Base-by-base conservation (phyloP, 2,113 vertebrate species). In the Corapipo altera region DNA sequence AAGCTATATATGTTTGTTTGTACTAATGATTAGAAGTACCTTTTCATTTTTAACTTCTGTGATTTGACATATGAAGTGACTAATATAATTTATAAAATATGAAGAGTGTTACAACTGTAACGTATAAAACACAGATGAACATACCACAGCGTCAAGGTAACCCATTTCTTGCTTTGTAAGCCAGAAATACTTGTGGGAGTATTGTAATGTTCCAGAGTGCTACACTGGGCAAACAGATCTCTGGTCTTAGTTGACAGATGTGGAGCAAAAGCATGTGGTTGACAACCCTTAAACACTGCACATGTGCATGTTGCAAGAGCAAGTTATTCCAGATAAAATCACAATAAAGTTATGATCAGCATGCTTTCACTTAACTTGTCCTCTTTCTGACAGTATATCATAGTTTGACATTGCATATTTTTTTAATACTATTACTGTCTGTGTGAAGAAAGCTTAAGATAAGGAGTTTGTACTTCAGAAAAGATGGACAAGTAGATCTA, bases 41-140 rank as follows among this genome's bases (percentile, higher is more conserved):
- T 75, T 93, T 90, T 88, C 10, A 35, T 90, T 92, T 88, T 73
- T 14, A 77, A 92, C 83, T 77, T 73, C n/a, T 92, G 8, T 80
- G 17, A 70, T 83, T 71, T 91, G 32, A 57, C 41, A 58, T 73
- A 32, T 88, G 67, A 92, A 54, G 39, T 81, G 66, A 11, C 2
- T 76, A 57, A 72, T 66, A 26, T 46, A 43, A 70, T 74, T 70
- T 73, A 74, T n/a, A 61, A 83, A 92, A 67, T 74, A 80, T 48
- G 18, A 77, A 49, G 19, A 52, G 5, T 52, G 24, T 85, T 91
- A 79, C 30, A 66, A 70, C 18, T 70, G 48, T 69, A 78, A 51
- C 35, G 21, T 85, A 69, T 59, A 78, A 89, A 91, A 41, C 48
- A 77, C 58, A 91, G 70, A 61, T 61, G 62, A 91, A 62, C 28